Percentiles rank a stretch among this genome's conserved stretches.
Conservation (phyloP, 2,888 invertebrate species). For the Metalampra italica region DNA sequence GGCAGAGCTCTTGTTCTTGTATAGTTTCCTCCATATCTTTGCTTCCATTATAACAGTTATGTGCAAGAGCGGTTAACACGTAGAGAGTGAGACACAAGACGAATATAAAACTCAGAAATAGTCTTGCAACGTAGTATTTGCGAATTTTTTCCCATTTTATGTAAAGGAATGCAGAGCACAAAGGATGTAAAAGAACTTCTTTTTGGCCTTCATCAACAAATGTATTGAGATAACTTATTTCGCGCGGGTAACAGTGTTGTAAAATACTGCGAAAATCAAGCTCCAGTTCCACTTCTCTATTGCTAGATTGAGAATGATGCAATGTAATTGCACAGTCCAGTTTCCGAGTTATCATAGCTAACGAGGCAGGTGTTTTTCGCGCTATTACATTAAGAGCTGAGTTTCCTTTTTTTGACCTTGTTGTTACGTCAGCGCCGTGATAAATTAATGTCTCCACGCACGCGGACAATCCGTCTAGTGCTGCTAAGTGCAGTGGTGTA, state of each 20-base stretch:
- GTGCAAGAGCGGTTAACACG: constrained; percentile 83
- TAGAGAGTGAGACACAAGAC: constrained; percentile 88
- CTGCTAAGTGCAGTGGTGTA: constrained; percentile 90
- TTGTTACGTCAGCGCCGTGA: constrained; percentile 91
- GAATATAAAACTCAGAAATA: constrained; percentile 88
- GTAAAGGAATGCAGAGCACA: constrained; percentile 92
- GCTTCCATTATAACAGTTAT: constrained; percentile 78
- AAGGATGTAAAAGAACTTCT: constrained; percentile 89
- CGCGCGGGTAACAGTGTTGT: constrained; percentile 89
- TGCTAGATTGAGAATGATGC: constrained; percentile 83
- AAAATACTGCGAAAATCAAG: constrained; percentile 89
- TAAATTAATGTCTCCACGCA: constrained; percentile 91
- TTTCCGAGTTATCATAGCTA: constrained; percentile 88
- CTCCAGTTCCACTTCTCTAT: constrained; percentile 89
- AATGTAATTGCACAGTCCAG: constrained; percentile 87
- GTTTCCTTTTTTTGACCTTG: constrained; percentile 90
- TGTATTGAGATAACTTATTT: constrained; percentile 91
- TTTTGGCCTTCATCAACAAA: constrained; percentile 94
- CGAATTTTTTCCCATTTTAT: constrained; percentile 94
- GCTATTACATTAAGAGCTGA: constrained; percentile 91
- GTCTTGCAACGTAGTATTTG: constrained; percentile 89
- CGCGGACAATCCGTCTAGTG: constrained; percentile 88
- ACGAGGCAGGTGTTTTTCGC: constrained; percentile 90
- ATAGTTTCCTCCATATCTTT: constrained; percentile 55
- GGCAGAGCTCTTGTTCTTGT: constrained; percentile 81